Evolutionary conservation across 92 coral and sea anemone species (phyloP), one percentile per base, ranked within the genome.

Genomic region (Pocillopora grandis): DNA sequence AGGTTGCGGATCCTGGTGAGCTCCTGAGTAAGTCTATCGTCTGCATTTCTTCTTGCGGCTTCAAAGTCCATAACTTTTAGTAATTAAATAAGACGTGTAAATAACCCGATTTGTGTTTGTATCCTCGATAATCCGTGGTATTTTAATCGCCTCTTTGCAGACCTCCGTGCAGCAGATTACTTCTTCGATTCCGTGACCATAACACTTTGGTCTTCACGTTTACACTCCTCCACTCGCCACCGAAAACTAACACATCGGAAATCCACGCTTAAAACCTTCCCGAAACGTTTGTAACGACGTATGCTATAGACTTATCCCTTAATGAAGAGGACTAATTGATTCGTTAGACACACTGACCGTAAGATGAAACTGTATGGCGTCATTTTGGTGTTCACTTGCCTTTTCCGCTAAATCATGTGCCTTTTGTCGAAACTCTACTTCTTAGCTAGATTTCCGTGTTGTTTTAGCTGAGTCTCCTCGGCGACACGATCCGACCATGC

Each of bases 21-120:
- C 58, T 94, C 98, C 59, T 94, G 98, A 68, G 82, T 89, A 19
- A 94, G 90, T 71, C 98, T 75, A 6, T 89, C 92, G 81, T 94
- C 91, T 55, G 93, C 93, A 60, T 90, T 79, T 48, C 84, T 68
- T 77, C 94, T 85, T 12, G 89, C 89, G 17, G 93, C 85, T 62
- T 92, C 87, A 59, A 87, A 87, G 72, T 89, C 95, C 84, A 88
- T 77, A 49, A 18, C 36, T 84, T 59, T 76, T 20, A 56, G 60
- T 75, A 37, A 66, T 84, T 76, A 64, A 58, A 48, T 9, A 76
- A 20, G 58, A n/a, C 68, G 52, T 37, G 36, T 64, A 79, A 58
- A 71, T 62, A 36, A 82, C 60, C 7, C 23, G 63, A 59, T 16
- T 75, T 61, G 13, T 23, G 73, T 82, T 56, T 61, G 13, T 27